Percentiles rank a stretch among this genome's conserved stretches.
Evolutionary conservation across 2,113 vertebrate species (phyloP).

Genomic region (Seriola aureovittata): DNA sequence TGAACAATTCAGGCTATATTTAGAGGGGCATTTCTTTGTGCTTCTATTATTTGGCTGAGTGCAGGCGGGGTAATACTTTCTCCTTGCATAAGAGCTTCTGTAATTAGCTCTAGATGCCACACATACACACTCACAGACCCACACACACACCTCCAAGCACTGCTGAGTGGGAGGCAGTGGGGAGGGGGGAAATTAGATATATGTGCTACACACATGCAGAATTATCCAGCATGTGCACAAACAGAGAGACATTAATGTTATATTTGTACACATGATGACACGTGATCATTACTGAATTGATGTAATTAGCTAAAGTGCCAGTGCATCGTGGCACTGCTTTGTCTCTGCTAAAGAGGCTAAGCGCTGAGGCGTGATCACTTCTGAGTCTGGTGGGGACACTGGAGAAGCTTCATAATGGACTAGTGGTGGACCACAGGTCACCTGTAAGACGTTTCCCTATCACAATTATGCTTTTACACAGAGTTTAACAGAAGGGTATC

Average conservation of each 20-base stretch:
- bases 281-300: neutral
- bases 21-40: constrained; percentile 22
- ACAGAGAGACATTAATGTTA: neutral
- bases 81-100: constrained; percentile 6
- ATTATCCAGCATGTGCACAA: neutral
- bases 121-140: constrained; percentile 1
- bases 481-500: neutral
- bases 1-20: constrained; percentile 48
- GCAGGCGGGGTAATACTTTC: neutral
- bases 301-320: constrained; percentile 8
- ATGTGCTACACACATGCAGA: neutral
- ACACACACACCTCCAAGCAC: constrained; percentile 11
- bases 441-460: neutral
- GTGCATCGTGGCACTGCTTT: neutral
- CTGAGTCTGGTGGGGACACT: neutral
- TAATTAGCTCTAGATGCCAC: constrained; percentile 21
- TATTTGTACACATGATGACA: constrained; percentile 7
- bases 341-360: constrained; percentile 4
- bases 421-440: neutral
- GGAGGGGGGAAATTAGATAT: neutral
- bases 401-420: neutral
- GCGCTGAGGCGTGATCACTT: neutral
- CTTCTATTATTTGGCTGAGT: neutral
- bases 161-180: neutral
- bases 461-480: neutral